Percentiles rank a stretch among this genome's conserved stretches.
These are phyloP conservation scores for Lemur catta DNA, from an alignment of 2,797 vertebrate species.

Conservation along the genomic window DNA sequence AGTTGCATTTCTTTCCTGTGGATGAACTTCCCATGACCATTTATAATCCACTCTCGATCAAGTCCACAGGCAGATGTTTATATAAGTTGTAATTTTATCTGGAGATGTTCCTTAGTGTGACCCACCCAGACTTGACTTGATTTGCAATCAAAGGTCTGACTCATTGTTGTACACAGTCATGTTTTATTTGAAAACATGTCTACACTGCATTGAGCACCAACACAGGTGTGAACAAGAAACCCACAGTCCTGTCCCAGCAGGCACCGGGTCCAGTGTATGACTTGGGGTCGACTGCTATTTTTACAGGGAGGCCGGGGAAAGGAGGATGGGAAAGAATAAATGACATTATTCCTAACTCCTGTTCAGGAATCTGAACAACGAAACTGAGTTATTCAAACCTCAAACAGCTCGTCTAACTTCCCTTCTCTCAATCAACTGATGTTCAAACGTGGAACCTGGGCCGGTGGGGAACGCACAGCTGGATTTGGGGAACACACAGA, in stretches of 20 bases:
- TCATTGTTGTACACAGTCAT: background rate
- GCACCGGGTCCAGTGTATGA: constrained; percentile 52
- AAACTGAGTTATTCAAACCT: background rate
- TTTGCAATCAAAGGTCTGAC: constrained; percentile 16
- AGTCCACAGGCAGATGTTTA: background rate
- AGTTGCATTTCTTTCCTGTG: background rate
- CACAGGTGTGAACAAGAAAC: constrained; percentile 49
- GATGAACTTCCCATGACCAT: background rate
- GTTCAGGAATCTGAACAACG: background rate
- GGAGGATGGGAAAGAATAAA: background rate
- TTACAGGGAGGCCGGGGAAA: background rate
- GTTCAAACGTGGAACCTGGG: background rate
- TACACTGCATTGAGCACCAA: constrained; percentile 49
- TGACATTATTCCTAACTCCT: background rate
- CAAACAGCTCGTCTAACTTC: background rate
- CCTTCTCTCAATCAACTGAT: background rate
- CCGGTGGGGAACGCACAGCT: background rate
- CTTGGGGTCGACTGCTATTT: background rate
- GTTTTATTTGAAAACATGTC: constrained; percentile 70
- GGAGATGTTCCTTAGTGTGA: background rate
- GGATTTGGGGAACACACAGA: background rate
- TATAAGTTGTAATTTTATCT: background rate
- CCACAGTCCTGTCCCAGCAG: constrained; percentile 65
- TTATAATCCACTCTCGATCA: background rate
- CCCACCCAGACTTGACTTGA: background rate